Evolutionary conservation across 2,888 invertebrate genomes (phyloP).

Genomic region (Heliconius aoede): DNA sequence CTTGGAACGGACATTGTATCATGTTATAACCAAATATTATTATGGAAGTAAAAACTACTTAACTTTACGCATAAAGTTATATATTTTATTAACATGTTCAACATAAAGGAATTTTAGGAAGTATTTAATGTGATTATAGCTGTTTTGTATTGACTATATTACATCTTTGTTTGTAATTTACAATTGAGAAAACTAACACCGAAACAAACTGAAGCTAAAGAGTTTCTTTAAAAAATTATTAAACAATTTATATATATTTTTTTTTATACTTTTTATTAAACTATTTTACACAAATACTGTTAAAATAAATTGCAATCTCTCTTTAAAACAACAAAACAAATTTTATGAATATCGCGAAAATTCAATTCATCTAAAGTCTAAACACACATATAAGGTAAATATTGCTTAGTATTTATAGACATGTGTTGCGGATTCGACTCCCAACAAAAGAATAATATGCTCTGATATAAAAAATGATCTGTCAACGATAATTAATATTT

Average conservation of each 20-base stretch:
- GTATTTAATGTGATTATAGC: not conserved
- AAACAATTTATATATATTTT: not conserved
- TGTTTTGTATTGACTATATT: not conserved
- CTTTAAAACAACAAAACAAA: not conserved
- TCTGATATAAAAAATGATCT: not conserved
- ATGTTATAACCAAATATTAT: conserved; percentile 5
- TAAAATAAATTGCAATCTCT: not conserved
- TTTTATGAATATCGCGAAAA: too few species aligned
- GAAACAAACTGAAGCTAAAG: not conserved
- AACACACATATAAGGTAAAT: not conserved
- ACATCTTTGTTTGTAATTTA: not conserved
- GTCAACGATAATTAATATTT: not conserved
- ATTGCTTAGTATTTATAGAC: not conserved
- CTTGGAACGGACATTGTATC: conserved; percentile 21
- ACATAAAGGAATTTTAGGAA: not conserved
- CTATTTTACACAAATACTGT: not conserved
- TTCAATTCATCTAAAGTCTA: not conserved
- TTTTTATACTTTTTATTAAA: not conserved
- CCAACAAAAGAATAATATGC: not conserved
- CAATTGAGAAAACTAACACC: not conserved
- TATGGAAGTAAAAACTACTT: not conserved
- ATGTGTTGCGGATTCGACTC: not conserved
- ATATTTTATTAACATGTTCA: not conserved
- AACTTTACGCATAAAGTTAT: not conserved
- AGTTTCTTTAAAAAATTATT: not conserved